A percentile compares a stretch with the other conserved stretches of the same genome.
Evolutionary conservation across 2,888 invertebrate genomes (phyloP).

Genomic region (Drosophila pegasa): DNA sequence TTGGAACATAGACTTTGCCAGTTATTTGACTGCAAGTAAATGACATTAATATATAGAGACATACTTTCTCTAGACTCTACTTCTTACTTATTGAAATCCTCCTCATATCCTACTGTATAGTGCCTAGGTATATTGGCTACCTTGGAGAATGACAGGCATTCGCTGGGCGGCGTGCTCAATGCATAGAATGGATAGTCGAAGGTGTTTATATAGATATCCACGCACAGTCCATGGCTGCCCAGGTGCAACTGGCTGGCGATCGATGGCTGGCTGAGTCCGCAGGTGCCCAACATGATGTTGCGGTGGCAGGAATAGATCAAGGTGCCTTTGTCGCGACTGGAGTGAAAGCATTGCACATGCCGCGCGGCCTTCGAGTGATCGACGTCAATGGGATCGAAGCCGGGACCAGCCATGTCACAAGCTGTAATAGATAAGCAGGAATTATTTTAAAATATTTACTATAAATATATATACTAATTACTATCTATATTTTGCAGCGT

Average conservation of each 20-base stretch:
- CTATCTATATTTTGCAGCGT: slow-evolving; percentile 82
- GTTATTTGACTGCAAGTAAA: slow-evolving; percentile 65
- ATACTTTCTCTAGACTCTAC: background rate
- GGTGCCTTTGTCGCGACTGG: slow-evolving; percentile 83
- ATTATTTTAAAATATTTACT: background rate
- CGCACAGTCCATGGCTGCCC: slow-evolving; percentile 82
- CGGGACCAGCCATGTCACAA: slow-evolving; percentile 84
- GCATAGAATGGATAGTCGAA: slow-evolving; percentile 84
- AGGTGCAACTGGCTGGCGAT: slow-evolving; percentile 76
- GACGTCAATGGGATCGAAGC: slow-evolving; percentile 78
- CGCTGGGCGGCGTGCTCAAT: slow-evolving; percentile 57
- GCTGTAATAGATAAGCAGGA: slow-evolving; percentile 63
- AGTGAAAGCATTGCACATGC: slow-evolving; percentile 83
- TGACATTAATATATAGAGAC: background rate
- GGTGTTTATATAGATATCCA: slow-evolving; percentile 82
- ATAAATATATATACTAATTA: slow-evolving; percentile 40
- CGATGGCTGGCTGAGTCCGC: slow-evolving; percentile 81
- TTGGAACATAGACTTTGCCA: slow-evolving; percentile 82
- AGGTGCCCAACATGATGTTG: slow-evolving; percentile 82
- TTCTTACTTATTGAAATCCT: slow-evolving; percentile 69
- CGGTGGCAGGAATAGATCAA: slow-evolving; percentile 81
- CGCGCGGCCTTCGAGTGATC: slow-evolving; percentile 81
- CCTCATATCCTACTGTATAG: slow-evolving; percentile 83
- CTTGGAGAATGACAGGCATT: slow-evolving; percentile 68
- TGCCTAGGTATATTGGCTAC: slow-evolving; percentile 72